A percentile compares a stretch with the other conserved stretches of the same genome.
phyloP scores from a whole-genome alignment of 2,113 vertebrate species.

The Ellobius talpinus region DNA sequence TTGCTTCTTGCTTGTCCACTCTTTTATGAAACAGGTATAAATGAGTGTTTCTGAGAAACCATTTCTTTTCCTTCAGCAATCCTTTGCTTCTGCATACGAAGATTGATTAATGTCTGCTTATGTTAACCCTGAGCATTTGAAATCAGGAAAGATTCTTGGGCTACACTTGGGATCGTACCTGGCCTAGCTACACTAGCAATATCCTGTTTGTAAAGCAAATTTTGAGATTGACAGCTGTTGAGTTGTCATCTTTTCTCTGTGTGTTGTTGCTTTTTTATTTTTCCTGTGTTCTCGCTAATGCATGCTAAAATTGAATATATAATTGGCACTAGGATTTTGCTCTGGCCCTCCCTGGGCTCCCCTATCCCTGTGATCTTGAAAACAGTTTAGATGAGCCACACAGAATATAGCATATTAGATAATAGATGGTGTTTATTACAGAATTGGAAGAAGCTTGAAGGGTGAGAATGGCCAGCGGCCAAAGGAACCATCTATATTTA shows the following conservation, averaged over 20 bases:
- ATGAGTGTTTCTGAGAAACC: conserved; percentile 31
- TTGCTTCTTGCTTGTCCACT: conserved; percentile 51
- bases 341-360: not conserved
- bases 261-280: not conserved
- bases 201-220: not conserved
- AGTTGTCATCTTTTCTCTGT: not conserved
- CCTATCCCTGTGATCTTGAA: not conserved
- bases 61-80: not conserved
- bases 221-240: conserved; percentile 8
- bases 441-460: not conserved
- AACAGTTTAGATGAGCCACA: not conserved
- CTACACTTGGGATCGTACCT: not conserved
- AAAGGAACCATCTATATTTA: not conserved
- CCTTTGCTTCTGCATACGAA: conserved; percentile 63
- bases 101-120: conserved; percentile 41
- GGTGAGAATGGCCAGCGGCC: not conserved
- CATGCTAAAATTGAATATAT: not conserved
- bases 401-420: not conserved
- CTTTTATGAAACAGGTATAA: conserved; percentile 1
- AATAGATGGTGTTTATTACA: not conserved
- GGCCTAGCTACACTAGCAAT: not conserved
- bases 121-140: not conserved
- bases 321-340: not conserved
- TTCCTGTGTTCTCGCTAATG: not conserved
- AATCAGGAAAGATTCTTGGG: not conserved